Percentiles rank a stretch among this genome's conserved stretches.
phyloP scores from a whole-genome alignment of 2,888 invertebrate species.

The Melanostoma mellinum region DNA sequence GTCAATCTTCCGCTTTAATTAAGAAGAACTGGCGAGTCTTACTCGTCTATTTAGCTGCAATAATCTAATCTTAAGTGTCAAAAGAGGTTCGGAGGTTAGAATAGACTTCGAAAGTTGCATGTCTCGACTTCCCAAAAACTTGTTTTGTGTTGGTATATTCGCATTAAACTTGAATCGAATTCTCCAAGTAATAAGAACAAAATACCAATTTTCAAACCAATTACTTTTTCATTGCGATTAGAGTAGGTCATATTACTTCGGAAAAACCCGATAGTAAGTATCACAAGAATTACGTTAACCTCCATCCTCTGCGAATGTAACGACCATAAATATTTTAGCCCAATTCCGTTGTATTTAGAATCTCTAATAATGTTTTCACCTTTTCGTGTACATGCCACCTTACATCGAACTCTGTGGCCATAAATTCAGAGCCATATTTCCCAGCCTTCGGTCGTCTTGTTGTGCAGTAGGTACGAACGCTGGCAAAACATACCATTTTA shows the following conservation, averaged over 20 bases:
- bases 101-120: too few relatives aligned
- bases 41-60: too few relatives aligned
- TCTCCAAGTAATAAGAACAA: too few relatives aligned
- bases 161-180: too few relatives aligned
- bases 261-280: neutral
- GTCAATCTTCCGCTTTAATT: too few relatives aligned
- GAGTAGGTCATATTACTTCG: neutral
- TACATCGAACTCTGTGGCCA: constrained; percentile 1
- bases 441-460: neutral
- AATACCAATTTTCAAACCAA: too few relatives aligned
- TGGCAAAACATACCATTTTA: constrained; percentile 34
- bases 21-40: too few relatives aligned
- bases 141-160: too few relatives aligned
- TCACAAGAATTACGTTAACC: constrained; percentile 21
- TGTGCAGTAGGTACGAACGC: neutral
- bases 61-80: too few relatives aligned
- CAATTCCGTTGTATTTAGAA: constrained; percentile 34
- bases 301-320: constrained; percentile 9
- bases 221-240: neutral
- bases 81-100: too few relatives aligned
- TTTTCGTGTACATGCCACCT: constrained; percentile 20
- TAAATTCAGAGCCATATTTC: constrained; percentile 34
- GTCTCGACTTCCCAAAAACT: too few relatives aligned
- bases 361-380: constrained; percentile 54
- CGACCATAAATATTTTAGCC: constrained; percentile 29